phyloP scores from a whole-genome alignment of 2,113 vertebrate genomes.

The Oreochromis niloticus region DNA sequence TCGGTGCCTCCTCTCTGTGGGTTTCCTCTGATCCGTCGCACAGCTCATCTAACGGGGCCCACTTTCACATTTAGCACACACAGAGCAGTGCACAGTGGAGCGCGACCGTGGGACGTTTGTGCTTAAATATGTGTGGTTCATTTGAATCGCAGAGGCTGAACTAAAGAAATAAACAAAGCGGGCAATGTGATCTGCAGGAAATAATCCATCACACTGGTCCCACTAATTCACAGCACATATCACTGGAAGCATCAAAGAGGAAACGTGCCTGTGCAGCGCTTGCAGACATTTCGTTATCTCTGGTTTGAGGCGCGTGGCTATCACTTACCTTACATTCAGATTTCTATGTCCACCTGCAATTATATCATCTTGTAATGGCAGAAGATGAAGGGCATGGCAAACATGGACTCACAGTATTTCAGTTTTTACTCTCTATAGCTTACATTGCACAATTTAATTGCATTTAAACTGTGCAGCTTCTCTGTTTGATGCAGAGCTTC shows the following conservation, averaged over 20 bases:
- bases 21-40: slow-evolving; percentile 2
- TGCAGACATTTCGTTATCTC: background rate
- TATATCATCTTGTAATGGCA: background rate
- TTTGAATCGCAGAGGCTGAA: background rate
- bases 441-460: background rate
- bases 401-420: background rate
- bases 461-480: background rate
- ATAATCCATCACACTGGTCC: background rate
- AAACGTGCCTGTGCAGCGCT: background rate
- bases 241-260: background rate
- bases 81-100: background rate
- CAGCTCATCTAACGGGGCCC: background rate
- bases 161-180: background rate
- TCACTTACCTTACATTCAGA: background rate
- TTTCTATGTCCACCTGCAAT: background rate
- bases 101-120: background rate
- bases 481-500: background rate
- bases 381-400: background rate
- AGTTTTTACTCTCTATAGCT: background rate
- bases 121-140: background rate
- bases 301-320: background rate
- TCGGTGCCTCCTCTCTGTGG: background rate
- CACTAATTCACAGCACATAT: background rate
- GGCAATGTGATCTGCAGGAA: background rate
- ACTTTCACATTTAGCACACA: background rate